Base-by-base conservation (phyloP, 2,888 invertebrate species). In the Trimorus sp. region DNA sequence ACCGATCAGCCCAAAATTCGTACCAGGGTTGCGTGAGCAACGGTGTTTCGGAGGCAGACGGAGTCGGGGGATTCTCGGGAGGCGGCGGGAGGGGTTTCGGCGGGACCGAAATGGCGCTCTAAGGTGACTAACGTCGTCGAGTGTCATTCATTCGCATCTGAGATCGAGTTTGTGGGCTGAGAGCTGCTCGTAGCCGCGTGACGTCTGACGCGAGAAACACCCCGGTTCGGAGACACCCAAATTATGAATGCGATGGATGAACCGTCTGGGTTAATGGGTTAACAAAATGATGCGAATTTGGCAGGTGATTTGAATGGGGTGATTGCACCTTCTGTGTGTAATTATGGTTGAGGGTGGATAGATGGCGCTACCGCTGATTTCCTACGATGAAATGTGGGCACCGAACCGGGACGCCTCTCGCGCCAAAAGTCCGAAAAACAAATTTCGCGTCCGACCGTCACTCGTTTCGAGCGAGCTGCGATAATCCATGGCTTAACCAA, bases 101-200 rank as follows among this genome's bases (percentile, higher is more conserved):
- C 37, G 45, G 45, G 45, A 45, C 45, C 45, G 66, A 60, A 76
- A 66, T 26, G 45, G 56, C 54, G 45, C 60, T 78, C 49, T 79
- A 73, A 74, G 59, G 45, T 73, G 75, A 74, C 69, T 70, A 83
- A 79, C 56, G 77, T 83, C 82, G 68, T 81, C 70, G 65, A 68
- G 66, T 75, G 81, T 73, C 83, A 81, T 83, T 70, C 78, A 82
- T 83, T 78, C 66, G 60, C 59, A 85, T 87, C 85, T 89, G 89
- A 90, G 90, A 90, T 90, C 89, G 90, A 88, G 87, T 89, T 89
- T 79, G 88, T 89, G 88, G 89, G 90, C 89, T 89, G 89, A 89
- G 87, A 88, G 85, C 85, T 88, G 85, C 86, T 87, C 88, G 86
- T 86, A 86, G 84, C 82, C 79, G 74, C 73, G 65, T 74, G 60